phyloP scores from a whole-genome alignment of 2,113 vertebrate genomes.

The Hippocampus mohnikei region DNA sequence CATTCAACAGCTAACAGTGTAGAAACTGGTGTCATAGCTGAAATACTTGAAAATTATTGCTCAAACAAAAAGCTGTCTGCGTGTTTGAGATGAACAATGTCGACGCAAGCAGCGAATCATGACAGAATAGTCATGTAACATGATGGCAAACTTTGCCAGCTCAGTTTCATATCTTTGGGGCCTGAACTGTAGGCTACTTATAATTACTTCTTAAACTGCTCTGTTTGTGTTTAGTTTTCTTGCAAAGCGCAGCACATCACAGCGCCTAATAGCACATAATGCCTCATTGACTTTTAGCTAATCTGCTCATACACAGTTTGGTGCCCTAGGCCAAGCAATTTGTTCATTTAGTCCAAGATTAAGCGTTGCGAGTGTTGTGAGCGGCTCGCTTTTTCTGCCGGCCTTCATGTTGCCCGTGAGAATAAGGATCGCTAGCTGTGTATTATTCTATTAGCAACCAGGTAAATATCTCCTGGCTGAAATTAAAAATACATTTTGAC shows the following conservation, averaged over 20 bases:
- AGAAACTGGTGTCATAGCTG: constrained; percentile 12
- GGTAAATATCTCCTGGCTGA: constrained; percentile 5
- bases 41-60: constrained; percentile 8
- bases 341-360: constrained; percentile 43
- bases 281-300: constrained; percentile 55
- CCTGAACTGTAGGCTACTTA: constrained; percentile 33
- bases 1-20: constrained; percentile 11
- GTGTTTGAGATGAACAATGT: neutral
- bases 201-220: constrained; percentile 50
- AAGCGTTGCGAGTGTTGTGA: constrained; percentile 19
- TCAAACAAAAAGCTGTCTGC: neutral
- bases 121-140: neutral
- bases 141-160: neutral
- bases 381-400: constrained; percentile 9
- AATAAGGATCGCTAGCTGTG: constrained; percentile 23
- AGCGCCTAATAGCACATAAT: constrained; percentile 36
- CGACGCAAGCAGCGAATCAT: no score
- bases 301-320: constrained; percentile 44
- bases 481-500: neutral
- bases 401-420: neutral
- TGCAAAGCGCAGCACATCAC: constrained; percentile 27
- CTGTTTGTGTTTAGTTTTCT: constrained; percentile 35
- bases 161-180: constrained; percentile 31
- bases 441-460: constrained; percentile 13
- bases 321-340: constrained; percentile 38